Evolutionary conservation across 2,797 vertebrate genomes (phyloP).

Genomic region (Denticeps clupeoides): DNA sequence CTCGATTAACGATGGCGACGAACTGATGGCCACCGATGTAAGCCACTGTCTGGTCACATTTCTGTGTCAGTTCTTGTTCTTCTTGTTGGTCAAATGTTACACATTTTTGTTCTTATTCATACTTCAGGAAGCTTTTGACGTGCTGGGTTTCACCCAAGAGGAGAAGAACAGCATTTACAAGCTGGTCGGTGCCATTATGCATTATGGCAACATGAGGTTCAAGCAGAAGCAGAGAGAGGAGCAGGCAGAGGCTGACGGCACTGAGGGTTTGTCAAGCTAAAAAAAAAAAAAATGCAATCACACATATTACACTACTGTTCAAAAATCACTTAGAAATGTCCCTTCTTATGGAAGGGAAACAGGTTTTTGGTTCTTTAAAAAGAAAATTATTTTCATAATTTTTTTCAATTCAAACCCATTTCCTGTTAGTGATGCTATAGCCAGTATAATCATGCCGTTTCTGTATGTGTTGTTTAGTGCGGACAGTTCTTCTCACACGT

Average conservation of each 20-base stretch:
- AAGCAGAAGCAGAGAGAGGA: conserved; percentile 75
- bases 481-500: no score
- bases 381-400: no score
- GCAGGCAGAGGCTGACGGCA: conserved; percentile 67
- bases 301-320: no score
- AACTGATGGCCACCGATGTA: conserved; percentile 72
- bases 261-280: conserved; percentile 47
- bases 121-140: conserved; percentile 61
- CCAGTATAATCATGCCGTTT: no score
- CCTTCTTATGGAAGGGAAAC: no score
- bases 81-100: no score
- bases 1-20: conserved; percentile 69
- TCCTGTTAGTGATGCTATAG: no score
- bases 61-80: not conserved
- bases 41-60: conserved; percentile 17
- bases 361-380: no score
- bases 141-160: conserved; percentile 67
- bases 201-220: conserved; percentile 77
- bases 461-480: no score
- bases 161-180: conserved; percentile 77
- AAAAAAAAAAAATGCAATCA: no score
- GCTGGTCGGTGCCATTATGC: conserved; percentile 73
- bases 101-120: not conserved
- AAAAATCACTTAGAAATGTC: no score
- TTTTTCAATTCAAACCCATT: no score